These are phyloP conservation scores for Didymodactylos carnosus DNA, from an alignment of 2,888 invertebrate genomes.

Conservation along the genomic window DNA sequence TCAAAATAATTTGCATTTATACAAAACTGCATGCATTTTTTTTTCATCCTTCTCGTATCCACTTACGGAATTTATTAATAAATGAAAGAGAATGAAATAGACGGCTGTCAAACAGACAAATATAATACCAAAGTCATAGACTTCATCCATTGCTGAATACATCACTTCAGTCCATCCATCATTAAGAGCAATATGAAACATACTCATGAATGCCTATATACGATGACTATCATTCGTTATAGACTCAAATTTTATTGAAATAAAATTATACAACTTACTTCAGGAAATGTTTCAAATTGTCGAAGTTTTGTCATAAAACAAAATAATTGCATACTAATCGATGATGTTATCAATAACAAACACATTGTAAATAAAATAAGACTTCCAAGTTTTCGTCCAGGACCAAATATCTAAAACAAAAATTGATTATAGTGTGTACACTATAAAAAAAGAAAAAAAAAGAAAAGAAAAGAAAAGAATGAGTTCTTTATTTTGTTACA, in stretches of 20 bases:
- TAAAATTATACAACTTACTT: constrained; percentile 40
- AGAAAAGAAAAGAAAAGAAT: too few relatives aligned
- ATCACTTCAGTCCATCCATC: constrained; percentile 33
- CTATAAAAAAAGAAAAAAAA: too few relatives aligned
- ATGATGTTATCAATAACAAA: constrained; percentile 85
- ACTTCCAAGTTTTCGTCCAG: constrained; percentile 90
- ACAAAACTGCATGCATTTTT: too few relatives aligned
- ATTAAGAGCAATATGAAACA: constrained; percentile 32
- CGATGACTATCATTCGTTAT: too few relatives aligned
- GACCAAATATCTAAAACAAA: constrained; percentile 51
- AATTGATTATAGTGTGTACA: too few relatives aligned
- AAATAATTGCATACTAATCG: constrained; percentile 94
- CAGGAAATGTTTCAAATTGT: constrained; percentile 92
- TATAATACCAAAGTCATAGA: neutral
- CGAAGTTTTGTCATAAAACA: constrained; percentile 75
- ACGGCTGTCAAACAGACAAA: constrained; percentile 18
- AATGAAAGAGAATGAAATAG: constrained; percentile 27
- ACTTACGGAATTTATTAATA: constrained; percentile 26
- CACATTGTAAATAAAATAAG: constrained; percentile 99
- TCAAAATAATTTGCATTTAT: too few relatives aligned
- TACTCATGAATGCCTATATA: constrained; percentile 29
- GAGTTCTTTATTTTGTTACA: too few relatives aligned
- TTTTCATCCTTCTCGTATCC: too few relatives aligned
- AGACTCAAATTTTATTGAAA: neutral
- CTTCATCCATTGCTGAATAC: constrained; percentile 21